A percentile compares a stretch with the other conserved stretches of the same genome.
Conservation (phyloP, 2,888 invertebrate genomes). For the Nebria brevicollis region DNA sequence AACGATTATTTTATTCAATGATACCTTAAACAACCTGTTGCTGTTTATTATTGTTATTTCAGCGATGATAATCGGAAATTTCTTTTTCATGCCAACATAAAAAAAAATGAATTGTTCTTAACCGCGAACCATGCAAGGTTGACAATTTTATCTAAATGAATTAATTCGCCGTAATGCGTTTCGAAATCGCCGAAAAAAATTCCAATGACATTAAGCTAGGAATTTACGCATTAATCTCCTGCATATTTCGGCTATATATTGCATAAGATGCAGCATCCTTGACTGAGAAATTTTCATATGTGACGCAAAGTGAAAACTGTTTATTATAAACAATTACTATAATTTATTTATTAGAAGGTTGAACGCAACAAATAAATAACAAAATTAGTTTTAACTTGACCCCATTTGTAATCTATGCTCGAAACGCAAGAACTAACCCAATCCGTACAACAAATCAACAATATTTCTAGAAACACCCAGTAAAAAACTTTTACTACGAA, state of each 20-base stretch:
- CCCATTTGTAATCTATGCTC: background rate
- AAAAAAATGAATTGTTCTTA: no score
- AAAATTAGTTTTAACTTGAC: slow-evolving; percentile 42
- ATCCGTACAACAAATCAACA: no score
- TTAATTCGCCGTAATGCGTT: background rate
- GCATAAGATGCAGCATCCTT: background rate
- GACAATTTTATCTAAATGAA: no score
- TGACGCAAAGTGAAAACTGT: background rate
- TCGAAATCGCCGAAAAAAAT: background rate
- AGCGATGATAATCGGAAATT: background rate
- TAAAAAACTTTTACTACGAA: no score
- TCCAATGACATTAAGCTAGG: background rate
- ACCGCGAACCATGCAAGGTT: no score
- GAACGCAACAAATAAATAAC: slow-evolving; percentile 11
- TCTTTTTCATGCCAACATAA: background rate
- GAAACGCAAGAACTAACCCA: no score
- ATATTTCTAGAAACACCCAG: background rate
- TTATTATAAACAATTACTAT: slow-evolving; percentile 33
- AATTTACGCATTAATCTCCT: background rate
- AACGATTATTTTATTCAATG: background rate
- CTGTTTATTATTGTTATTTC: background rate
- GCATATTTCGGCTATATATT: background rate
- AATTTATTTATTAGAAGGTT: slow-evolving; percentile 28
- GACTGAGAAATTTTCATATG: background rate
- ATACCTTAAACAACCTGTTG: background rate